A percentile compares a stretch with the other conserved stretches of the same genome.
Evolutionary conservation across 2,113 vertebrate species (phyloP).

Genomic region (Thamnaconus septentrionalis): DNA sequence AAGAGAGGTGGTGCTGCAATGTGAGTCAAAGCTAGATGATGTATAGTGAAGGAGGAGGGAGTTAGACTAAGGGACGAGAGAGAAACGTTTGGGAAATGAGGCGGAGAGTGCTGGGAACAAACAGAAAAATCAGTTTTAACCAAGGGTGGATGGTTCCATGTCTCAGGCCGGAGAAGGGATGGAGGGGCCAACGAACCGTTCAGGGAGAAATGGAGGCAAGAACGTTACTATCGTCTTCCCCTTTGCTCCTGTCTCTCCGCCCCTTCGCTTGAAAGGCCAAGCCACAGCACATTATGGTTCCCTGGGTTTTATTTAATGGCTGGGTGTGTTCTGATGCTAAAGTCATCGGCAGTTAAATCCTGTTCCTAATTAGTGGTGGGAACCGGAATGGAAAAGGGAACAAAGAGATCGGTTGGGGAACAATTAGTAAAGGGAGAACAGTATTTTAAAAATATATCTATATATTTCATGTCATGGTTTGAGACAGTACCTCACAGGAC

Average conservation of each 20-base stretch:
- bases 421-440: constrained; percentile 59
- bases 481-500: too few species aligned
- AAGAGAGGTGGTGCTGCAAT: background rate
- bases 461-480: constrained; percentile 38
- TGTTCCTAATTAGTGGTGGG: constrained; percentile 70
- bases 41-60: background rate
- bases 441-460: constrained; percentile 40
- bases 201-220: constrained; percentile 40
- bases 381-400: constrained; percentile 52
- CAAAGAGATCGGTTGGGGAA: constrained; percentile 46
- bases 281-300: constrained; percentile 64
- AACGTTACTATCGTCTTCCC: constrained; percentile 24
- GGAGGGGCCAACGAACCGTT: constrained; percentile 37
- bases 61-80: background rate
- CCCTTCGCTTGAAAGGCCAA: constrained; percentile 47
- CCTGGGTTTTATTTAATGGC: constrained; percentile 63
- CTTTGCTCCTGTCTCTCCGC: constrained; percentile 32
- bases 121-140: constrained; percentile 10
- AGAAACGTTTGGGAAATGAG: constrained; percentile 7
- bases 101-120: constrained; percentile 22
- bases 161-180: constrained; percentile 33
- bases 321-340: constrained; percentile 68
- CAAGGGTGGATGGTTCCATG: too few species aligned
- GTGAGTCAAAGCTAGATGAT: too few species aligned
- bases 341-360: constrained; percentile 61